Conservation (phyloP, 2,113 vertebrate species). For the Gymnarchus niloticus region DNA sequence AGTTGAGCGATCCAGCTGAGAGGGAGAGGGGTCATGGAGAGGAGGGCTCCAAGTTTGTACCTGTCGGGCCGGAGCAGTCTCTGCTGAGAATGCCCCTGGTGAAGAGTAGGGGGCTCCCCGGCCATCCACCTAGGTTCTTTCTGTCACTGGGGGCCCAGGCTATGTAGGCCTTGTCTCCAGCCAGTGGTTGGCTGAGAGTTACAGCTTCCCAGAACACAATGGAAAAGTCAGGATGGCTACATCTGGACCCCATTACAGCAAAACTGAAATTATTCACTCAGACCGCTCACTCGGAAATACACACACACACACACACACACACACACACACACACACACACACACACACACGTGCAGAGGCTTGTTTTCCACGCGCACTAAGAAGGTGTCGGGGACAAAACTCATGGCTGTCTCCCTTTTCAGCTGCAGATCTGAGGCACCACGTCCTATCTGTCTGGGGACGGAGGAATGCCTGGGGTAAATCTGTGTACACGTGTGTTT, state of each 20-base stretch:
- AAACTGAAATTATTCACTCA: conserved; percentile 57
- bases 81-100: background rate
- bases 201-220: conserved; percentile 53
- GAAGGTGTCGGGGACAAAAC: background rate
- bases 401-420: background rate
- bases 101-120: background rate
- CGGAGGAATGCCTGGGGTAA: background rate
- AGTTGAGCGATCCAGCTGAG: background rate
- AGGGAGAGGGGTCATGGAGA: background rate
- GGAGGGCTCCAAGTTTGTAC: background rate
- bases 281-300: conserved; percentile 44
- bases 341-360: background rate
- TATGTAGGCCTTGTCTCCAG: conserved; percentile 34
- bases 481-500: background rate
- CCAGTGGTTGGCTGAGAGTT: conserved; percentile 18
- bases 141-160: conserved; percentile 46
- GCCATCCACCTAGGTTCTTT: conserved; percentile 22
- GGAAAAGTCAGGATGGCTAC: conserved; percentile 60
- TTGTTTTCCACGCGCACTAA: conserved; percentile 8
- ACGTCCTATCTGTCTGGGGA: background rate
- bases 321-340: background rate
- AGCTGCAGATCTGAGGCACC: conserved; percentile 6
- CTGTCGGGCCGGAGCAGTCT: background rate
- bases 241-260: conserved; percentile 62
- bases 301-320: background rate